phyloP scores from a whole-genome alignment of 2,797 vertebrate genomes.

The Tauraco hartlaubi region DNA sequence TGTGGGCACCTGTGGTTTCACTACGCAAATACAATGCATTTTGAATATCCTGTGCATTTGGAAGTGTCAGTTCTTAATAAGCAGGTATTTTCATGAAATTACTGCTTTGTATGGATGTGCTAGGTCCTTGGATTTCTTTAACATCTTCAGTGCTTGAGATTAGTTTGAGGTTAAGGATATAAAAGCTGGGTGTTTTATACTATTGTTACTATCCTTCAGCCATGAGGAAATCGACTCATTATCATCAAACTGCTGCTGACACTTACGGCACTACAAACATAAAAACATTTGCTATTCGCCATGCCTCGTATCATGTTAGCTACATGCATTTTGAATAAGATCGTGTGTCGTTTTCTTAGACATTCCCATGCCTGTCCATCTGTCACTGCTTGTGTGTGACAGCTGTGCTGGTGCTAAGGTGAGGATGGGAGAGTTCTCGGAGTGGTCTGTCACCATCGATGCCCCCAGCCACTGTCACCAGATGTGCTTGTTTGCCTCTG shows the following conservation, averaged over 20 bases:
- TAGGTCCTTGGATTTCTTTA: neutral
- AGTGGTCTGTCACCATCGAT: neutral
- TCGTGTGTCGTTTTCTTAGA: neutral
- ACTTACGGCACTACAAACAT: rapidly evolving
- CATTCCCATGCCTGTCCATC: neutral
- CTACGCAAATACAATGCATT: neutral
- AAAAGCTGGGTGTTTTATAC: neutral
- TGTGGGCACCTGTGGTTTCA: neutral
- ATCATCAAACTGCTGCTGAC: neutral
- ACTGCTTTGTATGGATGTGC: neutral
- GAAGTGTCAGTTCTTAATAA: neutral
- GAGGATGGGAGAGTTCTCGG: neutral
- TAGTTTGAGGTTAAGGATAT: neutral
- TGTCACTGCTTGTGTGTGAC: neutral
- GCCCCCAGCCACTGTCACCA: neutral
- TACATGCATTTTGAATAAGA: neutral
- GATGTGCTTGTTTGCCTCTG: neutral
- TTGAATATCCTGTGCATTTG: neutral
- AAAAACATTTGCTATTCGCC: neutral
- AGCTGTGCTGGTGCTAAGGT: neutral
- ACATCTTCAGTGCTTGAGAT: neutral
- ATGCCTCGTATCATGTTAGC: rapidly evolving
- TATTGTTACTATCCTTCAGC: neutral
- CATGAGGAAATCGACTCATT: neutral
- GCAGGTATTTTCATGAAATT: neutral